Base-by-base conservation (phyloP, 2,113 vertebrate species). In the Hypanus sabinus region DNA sequence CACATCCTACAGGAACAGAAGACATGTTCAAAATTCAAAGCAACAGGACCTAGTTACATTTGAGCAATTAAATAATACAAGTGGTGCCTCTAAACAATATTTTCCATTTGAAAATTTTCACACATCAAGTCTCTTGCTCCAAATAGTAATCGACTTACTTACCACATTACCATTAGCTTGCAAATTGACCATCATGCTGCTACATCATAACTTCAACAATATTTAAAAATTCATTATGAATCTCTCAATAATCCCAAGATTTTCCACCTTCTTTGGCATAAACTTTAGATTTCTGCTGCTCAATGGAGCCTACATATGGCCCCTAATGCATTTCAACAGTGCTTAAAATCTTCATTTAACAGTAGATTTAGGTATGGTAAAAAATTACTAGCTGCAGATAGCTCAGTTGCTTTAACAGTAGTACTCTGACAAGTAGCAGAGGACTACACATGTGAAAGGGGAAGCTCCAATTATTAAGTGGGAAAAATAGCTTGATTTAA, bases 1-100 rank as follows among this genome's bases (percentile, higher is more conserved):
- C 85, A 99, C 98, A 94, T 99, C 99, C 99, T 99, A 96, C 94
- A 83, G 36, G 71, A 95, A 0, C 0, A 85, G 55, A 5, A 46
- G 14, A 16, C 5, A 30, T 20, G 75, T 10, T 38, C 24, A 79
- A 71, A 70, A 33, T 81, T 65, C 76, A 83, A 33, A 65, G 38
- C 18, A 36, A 93, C 36, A 1, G 93, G 65, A 71, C 60, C 94
- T 1, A 94, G 81, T 94, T 62, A n/a, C 6, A 83, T 3, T 18
- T 0, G 80, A 92, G 0, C 79, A 94, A 88, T 75, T 57, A 3
- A 95, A 57, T 80, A 80, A 0, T 24, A 46, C 55, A 71, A 55
- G 8, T n/a, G 68, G 33, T 30, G 57, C n/a, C 10, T 36, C 76
- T n/a, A 93, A 93, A 46, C 36, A 73, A 27, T 27, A 14, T 65